Percentiles rank a stretch among this genome's conserved stretches.
phyloP scores from a whole-genome alignment of 2,888 invertebrate species.

The Bimastos eiseni region DNA sequence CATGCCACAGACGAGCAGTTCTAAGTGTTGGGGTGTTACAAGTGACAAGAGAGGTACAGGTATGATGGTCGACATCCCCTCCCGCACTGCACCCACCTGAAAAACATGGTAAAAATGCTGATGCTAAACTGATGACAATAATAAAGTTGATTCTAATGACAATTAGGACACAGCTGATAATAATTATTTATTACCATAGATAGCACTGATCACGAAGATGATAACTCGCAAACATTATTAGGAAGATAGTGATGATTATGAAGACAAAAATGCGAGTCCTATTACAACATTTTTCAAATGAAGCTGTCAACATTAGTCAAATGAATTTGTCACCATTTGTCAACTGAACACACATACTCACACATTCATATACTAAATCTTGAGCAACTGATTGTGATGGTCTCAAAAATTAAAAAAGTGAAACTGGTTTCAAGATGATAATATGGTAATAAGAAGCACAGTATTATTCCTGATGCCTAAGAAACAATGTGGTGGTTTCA shows the following conservation, averaged over 20 bases:
- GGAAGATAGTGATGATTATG: no score
- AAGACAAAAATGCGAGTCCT: not conserved
- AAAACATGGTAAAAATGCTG: not conserved
- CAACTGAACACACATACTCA: not conserved
- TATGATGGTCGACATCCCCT: constrained; percentile 71
- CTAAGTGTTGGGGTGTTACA: constrained; percentile 68
- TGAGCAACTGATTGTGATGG: not conserved
- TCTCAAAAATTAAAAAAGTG: not conserved
- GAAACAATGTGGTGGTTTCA: not conserved
- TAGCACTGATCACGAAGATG: not conserved
- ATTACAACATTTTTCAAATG: not conserved
- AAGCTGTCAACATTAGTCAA: no score
- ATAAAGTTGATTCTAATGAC: not conserved
- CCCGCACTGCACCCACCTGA: constrained; percentile 66
- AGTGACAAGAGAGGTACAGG: constrained; percentile 70
- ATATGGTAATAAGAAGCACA: not conserved
- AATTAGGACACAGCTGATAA: not conserved
- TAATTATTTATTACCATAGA: not conserved
- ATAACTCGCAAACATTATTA: no score
- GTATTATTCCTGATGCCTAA: not conserved
- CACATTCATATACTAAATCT: no score
- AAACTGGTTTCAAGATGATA: not conserved
- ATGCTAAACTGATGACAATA: not conserved
- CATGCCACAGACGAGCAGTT: constrained; percentile 71
- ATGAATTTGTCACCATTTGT: no score